These are phyloP conservation scores for Austrolebias charrua DNA, from an alignment of 2,797 vertebrate species.

Conservation along the genomic window DNA sequence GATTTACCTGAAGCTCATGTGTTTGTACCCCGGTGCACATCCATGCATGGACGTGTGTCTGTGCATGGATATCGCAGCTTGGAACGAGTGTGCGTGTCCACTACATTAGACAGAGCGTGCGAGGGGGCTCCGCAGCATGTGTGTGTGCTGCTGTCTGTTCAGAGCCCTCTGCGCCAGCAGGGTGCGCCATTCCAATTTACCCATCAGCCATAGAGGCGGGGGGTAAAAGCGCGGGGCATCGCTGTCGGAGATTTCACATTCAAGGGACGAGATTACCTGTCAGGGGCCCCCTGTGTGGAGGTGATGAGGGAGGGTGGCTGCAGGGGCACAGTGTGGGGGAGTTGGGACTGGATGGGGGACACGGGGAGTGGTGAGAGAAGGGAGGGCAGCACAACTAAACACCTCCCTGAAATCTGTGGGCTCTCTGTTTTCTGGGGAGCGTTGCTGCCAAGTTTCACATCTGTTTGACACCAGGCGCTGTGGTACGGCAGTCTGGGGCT, in stretches of 20 bases:
- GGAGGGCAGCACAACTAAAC: slow-evolving; percentile 52
- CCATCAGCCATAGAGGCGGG: slow-evolving; percentile 74
- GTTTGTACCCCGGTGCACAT: slow-evolving; percentile 38
- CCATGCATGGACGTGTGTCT: slow-evolving; percentile 54
- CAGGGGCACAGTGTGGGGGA: slow-evolving; percentile 64
- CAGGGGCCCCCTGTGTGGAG: slow-evolving; percentile 73
- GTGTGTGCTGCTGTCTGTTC: slow-evolving; percentile 73
- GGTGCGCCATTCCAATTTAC: slow-evolving; percentile 81
- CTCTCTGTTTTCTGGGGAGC: slow-evolving; percentile 68
- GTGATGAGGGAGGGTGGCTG: slow-evolving; percentile 76
- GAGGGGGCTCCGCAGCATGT: slow-evolving; percentile 72
- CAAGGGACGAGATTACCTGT: slow-evolving; percentile 80
- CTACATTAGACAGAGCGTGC: slow-evolving; percentile 75
- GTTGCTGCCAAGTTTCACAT: slow-evolving; percentile 76
- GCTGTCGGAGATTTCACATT: slow-evolving; percentile 78
- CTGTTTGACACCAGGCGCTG: slow-evolving; percentile 78
- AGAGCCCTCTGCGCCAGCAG: slow-evolving; percentile 77
- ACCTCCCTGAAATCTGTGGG: slow-evolving; percentile 66
- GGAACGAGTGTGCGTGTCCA: slow-evolving; percentile 75
- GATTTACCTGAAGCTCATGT: slow-evolving; percentile 44
- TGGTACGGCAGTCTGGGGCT: slow-evolving; percentile 70
- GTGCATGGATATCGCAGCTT: slow-evolving; percentile 76
- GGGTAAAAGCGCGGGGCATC: slow-evolving; percentile 73
- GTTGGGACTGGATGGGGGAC: slow-evolving; percentile 52
- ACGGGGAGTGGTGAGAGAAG: slow-evolving; percentile 33